Conservation (phyloP, 2,113 vertebrate species). For the Salvelinus fontinalis region DNA sequence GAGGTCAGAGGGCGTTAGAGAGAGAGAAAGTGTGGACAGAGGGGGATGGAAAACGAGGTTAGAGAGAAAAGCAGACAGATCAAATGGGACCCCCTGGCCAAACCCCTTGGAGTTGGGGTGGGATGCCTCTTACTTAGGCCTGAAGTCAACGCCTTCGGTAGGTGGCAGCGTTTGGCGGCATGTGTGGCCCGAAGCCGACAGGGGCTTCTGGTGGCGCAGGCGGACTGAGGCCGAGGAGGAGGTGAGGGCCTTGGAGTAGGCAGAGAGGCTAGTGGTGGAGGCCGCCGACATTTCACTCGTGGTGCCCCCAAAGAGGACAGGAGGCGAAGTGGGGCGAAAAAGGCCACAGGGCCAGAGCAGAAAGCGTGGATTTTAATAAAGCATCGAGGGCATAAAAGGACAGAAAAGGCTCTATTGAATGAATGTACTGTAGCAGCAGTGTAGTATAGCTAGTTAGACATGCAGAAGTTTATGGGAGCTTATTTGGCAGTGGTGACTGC, state of each 20-base stretch:
- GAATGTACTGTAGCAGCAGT: too few species aligned
- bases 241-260: constrained; percentile 59
- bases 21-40: neutral
- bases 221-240: constrained; percentile 77
- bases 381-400: neutral
- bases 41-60: neutral
- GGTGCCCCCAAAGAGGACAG: constrained; percentile 66
- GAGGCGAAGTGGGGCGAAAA: constrained; percentile 2
- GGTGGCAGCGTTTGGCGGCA: constrained; percentile 75
- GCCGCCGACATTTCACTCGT: constrained; percentile 79
- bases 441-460: too few species aligned
- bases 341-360: neutral
- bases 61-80: constrained; percentile 15
- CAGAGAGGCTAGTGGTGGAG: constrained; percentile 74
- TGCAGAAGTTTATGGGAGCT: too few species aligned
- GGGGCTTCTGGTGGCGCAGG: constrained; percentile 83
- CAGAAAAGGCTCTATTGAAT: neutral
- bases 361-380: constrained; percentile 1
- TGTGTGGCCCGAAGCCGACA: constrained; percentile 81
- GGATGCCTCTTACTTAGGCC: constrained; percentile 75
- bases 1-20: neutral
- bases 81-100: neutral
- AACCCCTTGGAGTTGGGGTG: neutral
- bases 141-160: constrained; percentile 79
- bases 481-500: too few species aligned